These are phyloP conservation scores for Caenorhabditis becei DNA, from an alignment of 2,888 invertebrate species.

Conservation along the genomic window DNA sequence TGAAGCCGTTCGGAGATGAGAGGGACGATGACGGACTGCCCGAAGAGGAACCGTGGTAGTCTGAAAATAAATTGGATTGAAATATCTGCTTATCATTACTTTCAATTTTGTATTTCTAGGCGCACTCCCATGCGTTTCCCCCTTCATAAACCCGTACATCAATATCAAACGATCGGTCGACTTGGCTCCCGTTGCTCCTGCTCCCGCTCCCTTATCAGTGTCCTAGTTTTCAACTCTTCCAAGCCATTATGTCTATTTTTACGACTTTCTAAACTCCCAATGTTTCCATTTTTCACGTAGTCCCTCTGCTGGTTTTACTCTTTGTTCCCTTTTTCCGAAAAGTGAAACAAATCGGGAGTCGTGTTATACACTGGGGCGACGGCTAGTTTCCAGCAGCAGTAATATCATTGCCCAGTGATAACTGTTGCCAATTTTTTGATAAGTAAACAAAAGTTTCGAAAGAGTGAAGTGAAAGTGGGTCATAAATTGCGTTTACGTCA, in stretches of 20 bases:
- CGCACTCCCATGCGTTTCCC: neutral
- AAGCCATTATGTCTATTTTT: constrained; percentile 19
- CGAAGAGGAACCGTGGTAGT: constrained; percentile 72
- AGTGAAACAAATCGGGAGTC: neutral
- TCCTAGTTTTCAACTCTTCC: neutral
- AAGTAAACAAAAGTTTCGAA: constrained; percentile 57
- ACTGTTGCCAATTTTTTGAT: constrained; percentile 26
- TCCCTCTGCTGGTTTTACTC: constrained; percentile 5
- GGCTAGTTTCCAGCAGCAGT: neutral
- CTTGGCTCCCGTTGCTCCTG: constrained; percentile 14
- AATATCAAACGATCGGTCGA: constrained; percentile 12
- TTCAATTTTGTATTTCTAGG: neutral
- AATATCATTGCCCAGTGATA: constrained; percentile 14
- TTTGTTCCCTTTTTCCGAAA: constrained; percentile 32
- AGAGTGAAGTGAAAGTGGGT: constrained; percentile 46
- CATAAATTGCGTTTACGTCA: constrained; percentile 65
- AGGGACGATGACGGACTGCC: constrained; percentile 72
- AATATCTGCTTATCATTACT: neutral
- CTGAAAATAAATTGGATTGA: constrained; percentile 54
- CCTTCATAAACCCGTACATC: constrained; percentile 2
- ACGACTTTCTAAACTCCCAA: constrained; percentile 21
- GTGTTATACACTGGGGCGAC: constrained; percentile 1
- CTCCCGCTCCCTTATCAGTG: constrained; percentile 29
- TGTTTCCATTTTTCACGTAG: constrained; percentile 1
- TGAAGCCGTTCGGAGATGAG: constrained; percentile 69